Evolutionary conservation across 1,140 invertebrate species (phyloP), one percentile per base, ranked within the genome.

Genomic region (Drosophila mauritiana): DNA sequence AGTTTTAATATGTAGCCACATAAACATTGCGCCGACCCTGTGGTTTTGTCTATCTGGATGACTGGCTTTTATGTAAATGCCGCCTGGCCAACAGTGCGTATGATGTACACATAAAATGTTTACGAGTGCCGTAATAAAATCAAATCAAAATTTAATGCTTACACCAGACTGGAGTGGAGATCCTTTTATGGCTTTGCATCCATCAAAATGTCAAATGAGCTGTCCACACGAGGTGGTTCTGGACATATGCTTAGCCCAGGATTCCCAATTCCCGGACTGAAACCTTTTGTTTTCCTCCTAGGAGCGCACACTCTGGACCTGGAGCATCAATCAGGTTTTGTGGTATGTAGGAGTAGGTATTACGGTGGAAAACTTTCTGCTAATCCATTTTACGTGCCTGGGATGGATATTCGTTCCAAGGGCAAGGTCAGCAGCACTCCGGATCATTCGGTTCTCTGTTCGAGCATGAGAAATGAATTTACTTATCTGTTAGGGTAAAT

Each of bases 201-300:
- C 81, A 88, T 88, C 83, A 88, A 79, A 88, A 89, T 83, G 84
- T 88, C 84, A 88, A 88, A 89, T 89, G 80, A 77, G 79, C 79
- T 88, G 70, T 86, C 75, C 79, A 57, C 83, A 83, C 72, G 39
- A 65, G 42, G 31, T 70, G 42, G 34, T 37, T 43, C 55, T 51
- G 68, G 68, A 70, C 40, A 56, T 42, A 63, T 59, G 59, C 25
- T 59, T 22, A 55, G 37, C 40, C 48, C 15, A 7, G 48, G 15
- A 39, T 34, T 54, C 40, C 34, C 42, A 13, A 37, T 37, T 34
- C 22, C 45, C 7, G 10, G 22, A 25, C 45, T 42, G 2, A 7
- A 15, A 34, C 11, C 36, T 8, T 48, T 51, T 37, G 34, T 20
- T 70, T 69, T 25, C 59, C 51, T 34, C 15, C 43, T 48, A 65